phyloP scores from a whole-genome alignment of 2,113 vertebrate genomes.

The Cisticola juncidis region DNA sequence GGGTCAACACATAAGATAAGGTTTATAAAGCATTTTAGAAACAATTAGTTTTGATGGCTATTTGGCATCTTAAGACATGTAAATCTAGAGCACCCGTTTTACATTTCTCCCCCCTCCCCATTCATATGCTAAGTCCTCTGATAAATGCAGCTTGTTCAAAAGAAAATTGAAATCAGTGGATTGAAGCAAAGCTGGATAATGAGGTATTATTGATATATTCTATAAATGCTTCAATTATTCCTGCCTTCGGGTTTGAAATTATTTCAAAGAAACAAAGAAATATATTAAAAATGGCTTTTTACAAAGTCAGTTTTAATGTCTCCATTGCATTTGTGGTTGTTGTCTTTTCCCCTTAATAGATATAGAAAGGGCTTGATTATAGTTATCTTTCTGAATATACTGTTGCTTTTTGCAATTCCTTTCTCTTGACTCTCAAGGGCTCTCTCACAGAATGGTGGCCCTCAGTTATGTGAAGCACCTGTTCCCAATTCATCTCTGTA shows the following conservation, averaged over 20 bases:
- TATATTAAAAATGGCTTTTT: conserved; percentile 63
- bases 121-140: conserved; percentile 80
- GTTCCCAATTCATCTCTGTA: conserved; percentile 67
- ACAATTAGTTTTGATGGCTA: conserved; percentile 76
- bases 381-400: conserved; percentile 67
- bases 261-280: conserved; percentile 64
- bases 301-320: conserved; percentile 74
- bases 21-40: conserved; percentile 75
- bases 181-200: conserved; percentile 75
- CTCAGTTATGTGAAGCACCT: conserved; percentile 64
- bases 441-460: conserved; percentile 28
- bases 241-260: conserved; percentile 71
- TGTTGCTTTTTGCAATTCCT: conserved; percentile 51
- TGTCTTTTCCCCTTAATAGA: conserved; percentile 60
- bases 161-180: conserved; percentile 79
- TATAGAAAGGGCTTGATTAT: conserved; percentile 68
- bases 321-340: conserved; percentile 65
- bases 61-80: conserved; percentile 73
- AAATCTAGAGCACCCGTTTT: conserved; percentile 72
- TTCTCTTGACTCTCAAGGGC: conserved; percentile 48
- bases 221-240: conserved; percentile 79
- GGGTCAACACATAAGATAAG: conserved; percentile 74
- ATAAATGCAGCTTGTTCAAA: conserved; percentile 74
- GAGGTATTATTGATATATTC: conserved; percentile 77
- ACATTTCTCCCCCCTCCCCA: conserved; percentile 56